Evolutionary conservation across 2,888 invertebrate species (phyloP).

Genomic region (Sminthurinus aureus): DNA sequence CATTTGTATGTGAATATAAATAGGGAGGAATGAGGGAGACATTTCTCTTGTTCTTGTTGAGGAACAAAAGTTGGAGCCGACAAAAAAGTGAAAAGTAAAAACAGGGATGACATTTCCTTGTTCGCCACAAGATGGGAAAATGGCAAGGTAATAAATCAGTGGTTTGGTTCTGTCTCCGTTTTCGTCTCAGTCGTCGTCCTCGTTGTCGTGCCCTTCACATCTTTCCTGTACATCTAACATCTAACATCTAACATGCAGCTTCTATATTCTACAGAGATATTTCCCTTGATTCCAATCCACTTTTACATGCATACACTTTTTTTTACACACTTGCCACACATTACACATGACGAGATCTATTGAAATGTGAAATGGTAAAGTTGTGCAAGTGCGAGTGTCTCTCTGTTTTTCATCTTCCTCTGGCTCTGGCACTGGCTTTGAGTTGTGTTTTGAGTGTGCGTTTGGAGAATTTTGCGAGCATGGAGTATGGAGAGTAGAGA

Average conservation of each 20-base stretch:
- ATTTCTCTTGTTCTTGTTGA: too few species aligned
- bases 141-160: constrained; percentile 17
- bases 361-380: not conserved
- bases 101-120: constrained; percentile 17
- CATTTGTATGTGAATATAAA: too few species aligned
- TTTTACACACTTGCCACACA: too few species aligned
- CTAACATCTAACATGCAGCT: too few species aligned
- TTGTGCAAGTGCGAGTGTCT: too few species aligned
- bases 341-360: not conserved
- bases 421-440: not conserved
- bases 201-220: not conserved
- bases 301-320: too few species aligned
- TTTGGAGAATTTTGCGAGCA: too few species aligned
- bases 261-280: too few species aligned
- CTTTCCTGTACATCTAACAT: not conserved
- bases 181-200: not conserved
- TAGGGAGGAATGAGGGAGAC: too few species aligned
- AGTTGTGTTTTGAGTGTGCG: not conserved
- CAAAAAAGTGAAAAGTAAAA: not conserved
- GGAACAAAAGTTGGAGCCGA: not conserved
- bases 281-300: too few species aligned
- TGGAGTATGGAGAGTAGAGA: not conserved
- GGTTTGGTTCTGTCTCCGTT: not conserved
- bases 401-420: too few species aligned
- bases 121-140: not conserved